phyloP scores from a whole-genome alignment of 2,888 invertebrate genomes.

The Meandrusa payeni region DNA sequence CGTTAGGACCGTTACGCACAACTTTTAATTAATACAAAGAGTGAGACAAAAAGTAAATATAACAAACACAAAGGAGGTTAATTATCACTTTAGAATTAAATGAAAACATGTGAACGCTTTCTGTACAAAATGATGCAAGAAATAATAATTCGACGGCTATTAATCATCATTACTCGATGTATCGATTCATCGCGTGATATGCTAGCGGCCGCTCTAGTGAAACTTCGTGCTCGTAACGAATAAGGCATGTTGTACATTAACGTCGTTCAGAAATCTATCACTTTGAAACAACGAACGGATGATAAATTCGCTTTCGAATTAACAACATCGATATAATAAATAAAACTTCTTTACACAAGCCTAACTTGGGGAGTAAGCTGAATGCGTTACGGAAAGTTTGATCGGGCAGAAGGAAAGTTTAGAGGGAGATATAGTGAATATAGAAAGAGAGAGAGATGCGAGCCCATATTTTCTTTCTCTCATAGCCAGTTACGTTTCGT shows the following conservation, averaged over 20 bases:
- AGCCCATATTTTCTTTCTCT: no score
- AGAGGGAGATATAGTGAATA: no score
- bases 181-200: conserved; percentile 38
- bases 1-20: conserved; percentile 1
- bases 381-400: background rate
- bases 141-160: conserved; percentile 28
- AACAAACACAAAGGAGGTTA: conserved; percentile 4
- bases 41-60: no score
- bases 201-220: conserved; percentile 17
- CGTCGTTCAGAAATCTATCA: background rate
- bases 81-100: conserved; percentile 16
- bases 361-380: no score
- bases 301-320: no score
- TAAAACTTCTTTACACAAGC: no score
- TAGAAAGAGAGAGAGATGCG: no score
- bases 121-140: conserved; percentile 13
- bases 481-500: no score
- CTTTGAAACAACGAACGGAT: no score
- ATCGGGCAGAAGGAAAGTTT: no score
- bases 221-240: background rate
- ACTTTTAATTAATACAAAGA: conserved; percentile 5
- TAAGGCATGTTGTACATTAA: conserved; percentile 1
- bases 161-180: conserved; percentile 35
- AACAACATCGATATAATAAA: no score
- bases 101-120: conserved; percentile 6